Percentiles rank a stretch among this genome's conserved stretches.
Conservation (phyloP, 2,888 invertebrate genomes). For the Entomobrya proxima region DNA sequence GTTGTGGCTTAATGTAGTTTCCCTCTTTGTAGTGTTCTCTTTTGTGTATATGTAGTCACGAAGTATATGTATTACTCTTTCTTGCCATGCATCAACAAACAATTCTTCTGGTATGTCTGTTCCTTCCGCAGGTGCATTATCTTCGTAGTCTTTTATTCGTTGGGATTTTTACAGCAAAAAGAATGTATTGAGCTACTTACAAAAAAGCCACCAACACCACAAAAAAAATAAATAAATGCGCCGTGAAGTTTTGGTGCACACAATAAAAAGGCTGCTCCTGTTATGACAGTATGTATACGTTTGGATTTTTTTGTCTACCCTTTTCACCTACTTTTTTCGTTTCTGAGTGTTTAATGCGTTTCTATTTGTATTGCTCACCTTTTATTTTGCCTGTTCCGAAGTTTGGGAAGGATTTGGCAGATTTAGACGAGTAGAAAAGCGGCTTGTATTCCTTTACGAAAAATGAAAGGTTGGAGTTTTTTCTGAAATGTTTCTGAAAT, state of each 20-base stretch:
- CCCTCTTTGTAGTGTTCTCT: background rate
- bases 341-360: conserved; percentile 54
- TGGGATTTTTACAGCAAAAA: background rate
- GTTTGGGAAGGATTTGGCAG: too few species aligned
- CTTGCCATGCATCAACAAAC: conserved; percentile 33
- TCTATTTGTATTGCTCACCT: background rate
- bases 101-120: conserved; percentile 41
- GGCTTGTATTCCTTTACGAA: too few species aligned
- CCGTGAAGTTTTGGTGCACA: background rate
- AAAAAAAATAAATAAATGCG: background rate
- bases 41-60: background rate
- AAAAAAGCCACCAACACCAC: background rate
- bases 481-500: too few species aligned
- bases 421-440: too few species aligned
- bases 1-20: conserved; percentile 26
- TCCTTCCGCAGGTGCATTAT: conserved; percentile 50
- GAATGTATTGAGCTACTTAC: background rate
- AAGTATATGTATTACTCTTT: background rate
- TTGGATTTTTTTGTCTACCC: background rate
- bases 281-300: background rate
- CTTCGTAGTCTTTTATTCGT: conserved; percentile 30
- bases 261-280: background rate
- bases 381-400: background rate
- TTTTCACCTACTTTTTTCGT: background rate
- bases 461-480: too few species aligned